These are phyloP conservation scores for Thaumatotibia leucotreta DNA, from an alignment of 1,140 invertebrate species.

Conservation along the genomic window DNA sequence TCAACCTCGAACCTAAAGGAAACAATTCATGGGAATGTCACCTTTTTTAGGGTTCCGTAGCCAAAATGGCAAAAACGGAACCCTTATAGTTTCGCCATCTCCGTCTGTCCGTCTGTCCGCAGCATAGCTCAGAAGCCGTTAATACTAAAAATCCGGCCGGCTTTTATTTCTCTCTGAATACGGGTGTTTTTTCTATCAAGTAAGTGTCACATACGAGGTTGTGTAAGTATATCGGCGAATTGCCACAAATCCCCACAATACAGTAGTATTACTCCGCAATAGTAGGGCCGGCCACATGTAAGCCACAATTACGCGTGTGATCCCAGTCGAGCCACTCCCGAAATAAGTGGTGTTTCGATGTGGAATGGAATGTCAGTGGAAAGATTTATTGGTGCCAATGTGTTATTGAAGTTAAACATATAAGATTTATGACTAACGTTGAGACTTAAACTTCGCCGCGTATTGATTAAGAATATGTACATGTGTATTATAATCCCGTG, in stretches of 20 bases:
- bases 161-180: too few species aligned
- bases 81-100: too few species aligned
- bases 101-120: too few species aligned
- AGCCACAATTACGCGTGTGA: neutral
- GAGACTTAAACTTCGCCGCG: neutral
- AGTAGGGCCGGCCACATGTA: neutral
- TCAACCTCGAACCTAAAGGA: too few species aligned
- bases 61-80: too few species aligned
- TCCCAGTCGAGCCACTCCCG: neutral
- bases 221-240: neutral
- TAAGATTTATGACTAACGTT: neutral
- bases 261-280: neutral
- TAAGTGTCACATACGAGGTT: too few species aligned
- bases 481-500: too few species aligned
- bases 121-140: too few species aligned
- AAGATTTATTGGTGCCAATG: neutral
- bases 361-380: neutral
- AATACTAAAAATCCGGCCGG: too few species aligned
- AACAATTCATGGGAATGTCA: too few species aligned
- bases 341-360: neutral
- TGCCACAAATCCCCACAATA: neutral
- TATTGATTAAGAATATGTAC: neutral
- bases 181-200: too few species aligned
- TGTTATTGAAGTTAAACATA: neutral
- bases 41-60: too few species aligned